Percentiles rank a stretch among this genome's conserved stretches.
Conservation (phyloP, 2,797 vertebrate genomes). For the Leptodactylus fallax region DNA sequence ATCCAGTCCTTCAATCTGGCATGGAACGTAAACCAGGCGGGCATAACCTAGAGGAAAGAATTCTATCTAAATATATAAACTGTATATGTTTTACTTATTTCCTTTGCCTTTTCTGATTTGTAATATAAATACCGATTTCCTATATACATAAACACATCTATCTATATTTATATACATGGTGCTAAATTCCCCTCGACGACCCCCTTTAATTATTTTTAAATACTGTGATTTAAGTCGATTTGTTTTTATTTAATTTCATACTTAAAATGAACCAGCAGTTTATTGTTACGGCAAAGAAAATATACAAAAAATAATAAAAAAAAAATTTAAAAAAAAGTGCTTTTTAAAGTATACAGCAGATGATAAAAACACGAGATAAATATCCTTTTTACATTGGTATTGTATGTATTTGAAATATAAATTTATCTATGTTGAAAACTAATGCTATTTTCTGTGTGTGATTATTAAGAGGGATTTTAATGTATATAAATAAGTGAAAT, state of each 20-base stretch:
- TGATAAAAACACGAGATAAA: constrained; percentile 77
- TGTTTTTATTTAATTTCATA: constrained; percentile 84
- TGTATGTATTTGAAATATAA: constrained; percentile 87
- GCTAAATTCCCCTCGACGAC: constrained; percentile 94
- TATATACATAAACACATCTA: constrained; percentile 70
- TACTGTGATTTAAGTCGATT: constrained; percentile 85
- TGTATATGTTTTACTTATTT: constrained; percentile 77
- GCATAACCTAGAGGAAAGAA: constrained; percentile 75
- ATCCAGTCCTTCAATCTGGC: constrained; percentile 61
- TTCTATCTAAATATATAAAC: constrained; percentile 75
- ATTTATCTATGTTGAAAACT: constrained; percentile 92
- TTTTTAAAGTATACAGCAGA: constrained; percentile 78
- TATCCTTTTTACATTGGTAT: constrained; percentile 88
- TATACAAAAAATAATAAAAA: constrained; percentile 66
- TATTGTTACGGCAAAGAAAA: constrained; percentile 76
- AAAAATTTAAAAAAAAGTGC: constrained; percentile 76
- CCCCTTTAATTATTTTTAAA: constrained; percentile 86
- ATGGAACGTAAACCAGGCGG: constrained; percentile 74
- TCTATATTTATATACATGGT: constrained; percentile 78
- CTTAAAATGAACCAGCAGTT: constrained; percentile 91
- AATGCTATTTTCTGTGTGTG: constrained; percentile 93
- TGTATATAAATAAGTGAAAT: constrained; percentile 91
- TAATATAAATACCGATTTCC: constrained; percentile 87
- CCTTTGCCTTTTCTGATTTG: constrained; percentile 50
- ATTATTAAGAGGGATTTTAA: constrained; percentile 82